Base-by-base conservation (phyloP, 2,888 invertebrate genomes). In the Leptopilina drosophilae region DNA sequence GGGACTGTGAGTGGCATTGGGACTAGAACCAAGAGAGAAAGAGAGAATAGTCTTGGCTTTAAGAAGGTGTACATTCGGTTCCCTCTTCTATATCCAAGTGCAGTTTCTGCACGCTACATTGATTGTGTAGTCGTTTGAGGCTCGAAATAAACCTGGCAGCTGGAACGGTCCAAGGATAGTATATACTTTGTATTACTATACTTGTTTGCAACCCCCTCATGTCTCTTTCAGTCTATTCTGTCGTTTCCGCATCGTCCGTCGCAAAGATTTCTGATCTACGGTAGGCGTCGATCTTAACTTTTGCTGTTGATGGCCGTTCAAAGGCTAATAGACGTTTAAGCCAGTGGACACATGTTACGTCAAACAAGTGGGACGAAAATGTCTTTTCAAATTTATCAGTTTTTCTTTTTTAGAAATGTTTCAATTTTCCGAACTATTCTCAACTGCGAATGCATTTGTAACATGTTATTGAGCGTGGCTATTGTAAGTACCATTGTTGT, bases 111-210 rank as follows among this genome's bases (percentile, higher is more conserved):
- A 62, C 76, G 76, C 42, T 42, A 64, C 76, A 76, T 76, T 64
- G 76, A 75, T 59, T 79, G 75, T 75, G 78, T 62, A 67, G 81
- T 42, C 64, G 62, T 76, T 76, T 79, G 79, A 77, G 76, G 77
- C 79, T 75, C 77, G 77, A 81, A 81, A 81, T 81, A 81, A 81
- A 81, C 79, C 77, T 76, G 76, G 69, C 79, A 81, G 79, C 81
- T 81, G 81, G 81, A 81, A 59, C 49, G 42, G 75, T 79, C 73
- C 73, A 66, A 80, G 53, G 53, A 73, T 77, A 46, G 67, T 56
- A 56, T 42, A 33, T 9, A 56, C 9, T 56, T 56, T 73, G 56
- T 73, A 73, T 73, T 14, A 73, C 56, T 73, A n/a, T 73, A 73
- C 8, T 56, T 73, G 53, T 33, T n/a, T 56, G 69, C 33, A 73